Base-by-base conservation (phyloP, 1,140 invertebrate genomes). In the Atta colombica region DNA sequence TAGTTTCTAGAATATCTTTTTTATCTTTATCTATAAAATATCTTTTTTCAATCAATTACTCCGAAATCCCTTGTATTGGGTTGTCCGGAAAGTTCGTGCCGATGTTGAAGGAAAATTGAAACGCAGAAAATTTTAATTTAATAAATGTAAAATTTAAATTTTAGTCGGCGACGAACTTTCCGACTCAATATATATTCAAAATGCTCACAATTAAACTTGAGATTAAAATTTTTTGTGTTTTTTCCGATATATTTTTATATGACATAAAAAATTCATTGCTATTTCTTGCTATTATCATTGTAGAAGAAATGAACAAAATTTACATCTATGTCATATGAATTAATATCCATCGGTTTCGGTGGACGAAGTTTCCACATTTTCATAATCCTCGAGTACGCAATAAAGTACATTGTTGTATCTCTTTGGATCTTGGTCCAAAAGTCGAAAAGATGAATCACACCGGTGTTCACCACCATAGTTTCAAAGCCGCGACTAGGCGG, bases 361-460 rank as follows among this genome's bases (percentile, higher is more conserved):
- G 7, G 53, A 60, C n/a, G n/a, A n/a, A n/a, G n/a, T n/a, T n/a
- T n/a, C n/a, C n/a, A n/a, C n/a, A n/a, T 18, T 8, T 18, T 74
- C 25, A 10, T 16, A 49, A 28, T 45, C 58, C 25, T 28, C 39
- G 7, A 74, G 16, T 39, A 28, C 12, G 6, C 31, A 18, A 74
- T 31, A 74, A 74, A 74, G 25, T 74, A 25, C 68, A 49, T 63
- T 16, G 68, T 28, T 49, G 28, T 25, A 35, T 18, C 18, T 84
- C 35, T 61, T 84, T 39, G 55, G 25, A 25, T 6, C 12, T 35
- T 18, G 10, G 55, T 45, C 68, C 35, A 10, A 49, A 84, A 84
- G 69, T 84, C 55, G 39, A 14, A 58, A 74, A 74, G 55, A 84
- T 61, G 3, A 74, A 84, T 74, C 55, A 39, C 53, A 25, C 35